Conservation (phyloP, 2,888 invertebrate species). For the Agriopis leucophaearia region DNA sequence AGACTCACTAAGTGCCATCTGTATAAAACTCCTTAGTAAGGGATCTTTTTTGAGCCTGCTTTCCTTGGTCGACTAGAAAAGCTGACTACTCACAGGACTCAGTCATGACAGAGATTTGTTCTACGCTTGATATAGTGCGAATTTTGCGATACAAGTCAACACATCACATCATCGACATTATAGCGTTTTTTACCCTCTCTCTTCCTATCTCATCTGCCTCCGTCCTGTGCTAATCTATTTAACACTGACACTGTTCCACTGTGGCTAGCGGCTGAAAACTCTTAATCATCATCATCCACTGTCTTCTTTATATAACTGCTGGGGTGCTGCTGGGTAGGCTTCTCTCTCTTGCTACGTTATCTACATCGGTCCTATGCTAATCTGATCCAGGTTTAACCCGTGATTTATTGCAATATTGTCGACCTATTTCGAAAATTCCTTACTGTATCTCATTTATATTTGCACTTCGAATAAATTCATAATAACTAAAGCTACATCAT, state of each 20-base stretch:
- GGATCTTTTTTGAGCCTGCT: neutral
- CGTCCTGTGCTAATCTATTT: too few species aligned
- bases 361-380: too few species aligned
- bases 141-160: neutral
- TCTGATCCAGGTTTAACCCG: too few species aligned
- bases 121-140: too few species aligned
- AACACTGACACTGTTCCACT: too few species aligned
- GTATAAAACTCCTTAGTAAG: slow-evolving; percentile 17
- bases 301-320: neutral
- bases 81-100: neutral
- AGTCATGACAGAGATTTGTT: neutral
- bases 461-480: slow-evolving; percentile 11
- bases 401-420: too few species aligned
- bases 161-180: neutral
- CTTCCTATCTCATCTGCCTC: too few species aligned
- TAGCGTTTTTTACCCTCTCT: too few species aligned
- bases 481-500: slow-evolving; percentile 19
- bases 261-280: too few species aligned
- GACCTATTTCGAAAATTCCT: neutral
- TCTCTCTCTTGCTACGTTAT: neutral
- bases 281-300: too few species aligned
- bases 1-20: slow-evolving; percentile 15
- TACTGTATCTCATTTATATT: slow-evolving; percentile 11
- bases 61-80: neutral
- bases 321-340: neutral